Base-by-base conservation (phyloP, 2,113 vertebrate species). In the Cygnus buccinator region DNA sequence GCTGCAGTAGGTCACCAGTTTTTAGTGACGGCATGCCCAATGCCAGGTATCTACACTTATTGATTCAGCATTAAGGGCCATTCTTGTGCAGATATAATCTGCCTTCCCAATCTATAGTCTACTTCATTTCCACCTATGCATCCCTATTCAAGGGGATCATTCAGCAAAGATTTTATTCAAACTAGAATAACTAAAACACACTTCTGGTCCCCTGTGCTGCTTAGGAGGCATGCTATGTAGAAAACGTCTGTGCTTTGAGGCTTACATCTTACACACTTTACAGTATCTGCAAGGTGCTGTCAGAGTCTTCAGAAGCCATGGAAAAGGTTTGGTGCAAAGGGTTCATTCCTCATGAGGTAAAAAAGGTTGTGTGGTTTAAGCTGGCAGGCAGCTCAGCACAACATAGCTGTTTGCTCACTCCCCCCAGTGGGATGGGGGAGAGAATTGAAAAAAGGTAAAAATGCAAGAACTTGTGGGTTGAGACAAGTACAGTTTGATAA, bases 291-390 rank as follows among this genome's bases (percentile, higher is more conserved):
- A 58, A 74, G 84, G 55, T 22, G 33, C n/a, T 31, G 13, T 19
- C 52, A 23, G 61, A 58, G 50, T 10, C 33, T 62, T 57, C 35
- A 19, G 46, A 41, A 77, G 52, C 52, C 39, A 9, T 8, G 14
- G 46, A 19, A 63, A 61, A 62, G 48, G 21, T 73, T 48, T 86
- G 43, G 57, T 52, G 65, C 31, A 13, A 72, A 85, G 26, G 19
- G 8, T 39, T 12, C 0, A 0, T 57, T 71, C 50, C 28, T 52
- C 35, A 3, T 1, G 37, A 67, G 41, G 41, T 26, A 16, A 33
- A 57, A 26, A 54, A 26, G 52, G 25, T 23, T 22, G 11, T 22
- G 48, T 50, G 48, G 48, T 50, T 50, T 50, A 50, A 23, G 21
- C 22, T 23, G 48, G 48, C 22, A 50, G 22, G 48, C 48, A 50